Conservation (phyloP, 2,797 vertebrate genomes). For the Phataginus tetradactyla region DNA sequence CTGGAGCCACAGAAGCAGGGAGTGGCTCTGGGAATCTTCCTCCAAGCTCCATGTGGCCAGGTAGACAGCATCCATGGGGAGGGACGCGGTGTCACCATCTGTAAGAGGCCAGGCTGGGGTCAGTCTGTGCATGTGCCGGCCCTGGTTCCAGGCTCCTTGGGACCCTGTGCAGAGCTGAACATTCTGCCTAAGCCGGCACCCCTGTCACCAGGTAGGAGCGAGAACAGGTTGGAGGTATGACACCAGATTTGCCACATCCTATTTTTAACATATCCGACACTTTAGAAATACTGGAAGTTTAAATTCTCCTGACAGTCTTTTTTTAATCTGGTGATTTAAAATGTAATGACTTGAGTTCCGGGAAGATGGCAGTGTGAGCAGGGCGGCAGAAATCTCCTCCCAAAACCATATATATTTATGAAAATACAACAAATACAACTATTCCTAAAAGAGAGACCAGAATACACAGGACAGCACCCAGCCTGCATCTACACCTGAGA, state of each 20-base stretch:
- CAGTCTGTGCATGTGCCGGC: not conserved
- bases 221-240: not conserved
- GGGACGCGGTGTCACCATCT: not conserved
- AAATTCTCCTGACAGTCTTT: not conserved
- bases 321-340: not conserved
- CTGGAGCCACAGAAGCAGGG: not conserved
- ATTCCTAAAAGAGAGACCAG: too few relatives aligned
- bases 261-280: not conserved
- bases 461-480: too few relatives aligned
- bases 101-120: not conserved
- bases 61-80: accelerated
- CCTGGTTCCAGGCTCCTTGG: not conserved
- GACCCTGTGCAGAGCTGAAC: not conserved
- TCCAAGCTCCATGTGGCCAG: accelerated
- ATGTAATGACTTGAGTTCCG: not conserved
- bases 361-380: too few relatives aligned
- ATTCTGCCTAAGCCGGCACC: too few relatives aligned
- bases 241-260: not conserved
- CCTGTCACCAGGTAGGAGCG: not conserved
- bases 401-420: too few relatives aligned
- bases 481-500: too few relatives aligned
- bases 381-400: too few relatives aligned
- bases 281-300: conserved; percentile 42
- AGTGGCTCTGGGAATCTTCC: not conserved
- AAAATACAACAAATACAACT: too few relatives aligned